Conservation (phyloP, 2,113 vertebrate genomes). For the Platichthys flesus region DNA sequence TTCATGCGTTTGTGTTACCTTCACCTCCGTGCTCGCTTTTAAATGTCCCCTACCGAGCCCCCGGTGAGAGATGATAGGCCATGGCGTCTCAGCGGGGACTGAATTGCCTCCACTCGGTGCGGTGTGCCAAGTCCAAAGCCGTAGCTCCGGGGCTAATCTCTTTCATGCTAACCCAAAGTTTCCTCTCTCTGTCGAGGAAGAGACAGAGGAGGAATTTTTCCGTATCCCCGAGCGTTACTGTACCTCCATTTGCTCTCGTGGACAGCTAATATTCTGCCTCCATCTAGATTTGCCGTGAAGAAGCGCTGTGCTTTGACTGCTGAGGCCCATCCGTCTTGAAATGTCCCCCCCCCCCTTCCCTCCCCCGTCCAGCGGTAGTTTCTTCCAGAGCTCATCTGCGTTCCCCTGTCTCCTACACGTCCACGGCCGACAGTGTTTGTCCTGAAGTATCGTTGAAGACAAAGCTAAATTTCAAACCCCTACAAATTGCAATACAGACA, state of each 20-base stretch:
- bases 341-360: neutral
- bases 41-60: neutral
- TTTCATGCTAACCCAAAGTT: slow-evolving; percentile 27
- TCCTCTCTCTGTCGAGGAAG: slow-evolving; percentile 15
- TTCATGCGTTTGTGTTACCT: neutral
- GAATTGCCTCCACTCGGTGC: slow-evolving; percentile 8
- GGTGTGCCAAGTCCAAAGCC: slow-evolving; percentile 10
- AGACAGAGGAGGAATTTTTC: slow-evolving; percentile 8
- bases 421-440: neutral
- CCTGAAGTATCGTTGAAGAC: too few species aligned
- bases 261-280: slow-evolving; percentile 8
- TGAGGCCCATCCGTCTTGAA: slow-evolving; percentile 18
- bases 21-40: slow-evolving; percentile 8
- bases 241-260: slow-evolving; percentile 15
- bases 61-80: slow-evolving; percentile 14
- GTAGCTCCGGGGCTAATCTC: slow-evolving; percentile 36
- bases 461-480: too few species aligned
- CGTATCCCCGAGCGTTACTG: slow-evolving; percentile 10
- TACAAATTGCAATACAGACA: neutral
- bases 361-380: slow-evolving; percentile 23
- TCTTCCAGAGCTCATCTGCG: slow-evolving; percentile 7
- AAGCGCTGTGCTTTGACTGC: neutral
- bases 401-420: too few species aligned
- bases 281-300: slow-evolving; percentile 4
- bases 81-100: neutral